phyloP scores from a whole-genome alignment of 1,140 invertebrate genomes.

The Pseudobourletiella spinata region DNA sequence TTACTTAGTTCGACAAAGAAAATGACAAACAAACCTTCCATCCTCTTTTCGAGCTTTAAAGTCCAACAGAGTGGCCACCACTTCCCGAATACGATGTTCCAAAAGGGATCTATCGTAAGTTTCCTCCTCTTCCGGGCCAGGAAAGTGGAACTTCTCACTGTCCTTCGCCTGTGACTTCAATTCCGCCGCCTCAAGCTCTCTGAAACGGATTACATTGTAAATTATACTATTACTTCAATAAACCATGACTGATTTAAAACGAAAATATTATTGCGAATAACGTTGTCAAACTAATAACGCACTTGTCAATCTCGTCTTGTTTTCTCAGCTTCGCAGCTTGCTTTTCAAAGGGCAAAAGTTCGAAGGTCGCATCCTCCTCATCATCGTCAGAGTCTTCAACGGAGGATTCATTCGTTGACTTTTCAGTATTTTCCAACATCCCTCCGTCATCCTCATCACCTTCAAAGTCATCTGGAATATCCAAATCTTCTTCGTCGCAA shows the following conservation, averaged over 20 bases:
- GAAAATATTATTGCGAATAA: neutral
- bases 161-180: slow-evolving; percentile 63
- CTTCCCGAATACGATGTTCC: slow-evolving; percentile 82
- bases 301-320: slow-evolving; percentile 50
- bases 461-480: slow-evolving; percentile 41
- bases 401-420: slow-evolving; percentile 11
- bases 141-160: slow-evolving; percentile 66
- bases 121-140: slow-evolving; percentile 60
- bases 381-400: neutral
- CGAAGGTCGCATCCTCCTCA: neutral
- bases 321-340: slow-evolving; percentile 69
- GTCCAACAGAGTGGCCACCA: slow-evolving; percentile 76
- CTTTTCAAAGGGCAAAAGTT: slow-evolving; percentile 74
- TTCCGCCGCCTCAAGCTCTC: slow-evolving; percentile 60
- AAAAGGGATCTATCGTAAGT: slow-evolving; percentile 63
- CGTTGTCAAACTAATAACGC: too few relatives aligned
- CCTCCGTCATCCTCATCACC: slow-evolving; percentile 39
- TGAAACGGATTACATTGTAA: slow-evolving; percentile 40
- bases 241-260: too few relatives aligned
- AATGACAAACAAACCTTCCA: slow-evolving; percentile 43
- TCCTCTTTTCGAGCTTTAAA: slow-evolving; percentile 71
- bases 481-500: slow-evolving; percentile 42
- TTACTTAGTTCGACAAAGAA: neutral
- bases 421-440: slow-evolving; percentile 3
- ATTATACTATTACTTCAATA: too few relatives aligned